These are phyloP conservation scores for Dolichallabes microphthalmus DNA, from an alignment of 2,113 vertebrate genomes.

Conservation along the genomic window DNA sequence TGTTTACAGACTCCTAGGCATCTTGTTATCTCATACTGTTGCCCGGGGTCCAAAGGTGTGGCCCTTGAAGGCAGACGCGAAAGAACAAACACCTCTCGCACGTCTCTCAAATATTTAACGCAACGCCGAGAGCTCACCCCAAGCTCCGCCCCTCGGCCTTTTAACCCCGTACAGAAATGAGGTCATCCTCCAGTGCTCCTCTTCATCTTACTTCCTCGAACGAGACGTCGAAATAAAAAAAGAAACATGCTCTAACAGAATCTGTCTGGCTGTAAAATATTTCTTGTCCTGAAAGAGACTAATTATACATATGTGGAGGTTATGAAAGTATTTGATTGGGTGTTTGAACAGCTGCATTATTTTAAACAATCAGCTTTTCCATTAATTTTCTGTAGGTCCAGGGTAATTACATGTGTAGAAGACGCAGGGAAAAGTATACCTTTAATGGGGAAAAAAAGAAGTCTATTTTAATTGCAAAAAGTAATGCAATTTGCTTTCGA, in stretches of 20 bases:
- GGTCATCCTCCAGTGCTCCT: conserved; percentile 26
- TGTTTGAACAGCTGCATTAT: background rate
- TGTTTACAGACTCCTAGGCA: conserved; percentile 3
- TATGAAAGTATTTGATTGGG: background rate
- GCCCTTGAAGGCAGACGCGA: conserved; percentile 57
- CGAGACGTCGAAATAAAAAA: no score
- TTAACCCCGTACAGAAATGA: conserved; percentile 65
- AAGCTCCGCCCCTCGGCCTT: conserved; percentile 72
- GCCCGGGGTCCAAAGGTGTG: conserved; percentile 58
- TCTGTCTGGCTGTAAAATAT: background rate
- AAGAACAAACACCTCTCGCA: conserved; percentile 64
- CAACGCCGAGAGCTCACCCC: conserved; percentile 36
- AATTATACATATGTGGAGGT: background rate
- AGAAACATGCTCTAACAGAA: background rate
- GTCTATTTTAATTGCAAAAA: background rate
- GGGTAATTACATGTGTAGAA: background rate
- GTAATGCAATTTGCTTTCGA: conserved; percentile 58
- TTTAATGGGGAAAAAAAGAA: background rate
- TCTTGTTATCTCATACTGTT: conserved; percentile 37
- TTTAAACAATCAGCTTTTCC: background rate
- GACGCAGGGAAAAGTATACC: background rate
- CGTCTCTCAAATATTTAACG: conserved; percentile 63
- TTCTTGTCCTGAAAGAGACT: background rate
- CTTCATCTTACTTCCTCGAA: background rate
- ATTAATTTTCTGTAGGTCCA: background rate